phyloP scores from a whole-genome alignment of 1,140 invertebrate genomes.

The Bactericera cockerelli region DNA sequence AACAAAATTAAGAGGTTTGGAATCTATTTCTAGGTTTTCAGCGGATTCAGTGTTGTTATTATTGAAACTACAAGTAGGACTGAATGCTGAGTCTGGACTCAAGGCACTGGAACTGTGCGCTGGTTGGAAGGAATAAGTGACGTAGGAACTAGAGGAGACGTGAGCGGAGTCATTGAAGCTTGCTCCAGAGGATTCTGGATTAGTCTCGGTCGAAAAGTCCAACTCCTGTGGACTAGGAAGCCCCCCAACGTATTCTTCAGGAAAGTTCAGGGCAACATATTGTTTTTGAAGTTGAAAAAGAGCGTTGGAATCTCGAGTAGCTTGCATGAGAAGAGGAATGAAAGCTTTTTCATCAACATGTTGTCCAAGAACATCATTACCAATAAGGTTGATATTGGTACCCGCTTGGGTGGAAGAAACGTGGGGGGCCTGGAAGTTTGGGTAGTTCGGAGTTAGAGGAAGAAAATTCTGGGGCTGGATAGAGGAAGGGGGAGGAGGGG shows the following conservation, averaged over 20 bases:
- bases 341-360: conserved; percentile 5
- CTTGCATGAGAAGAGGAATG: background rate
- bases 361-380: conserved; percentile 31
- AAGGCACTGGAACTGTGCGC: background rate
- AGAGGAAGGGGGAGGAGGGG: conserved; percentile 6
- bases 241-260: conserved; percentile 9
- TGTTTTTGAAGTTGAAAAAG: background rate
- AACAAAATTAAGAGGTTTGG: background rate
- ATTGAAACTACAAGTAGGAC: background rate
- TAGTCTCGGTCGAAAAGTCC: background rate
- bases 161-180: background rate
- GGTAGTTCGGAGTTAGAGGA: conserved; percentile 42
- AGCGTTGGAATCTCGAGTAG: background rate
- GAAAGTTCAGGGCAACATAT: conserved; percentile 2
- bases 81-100: background rate
- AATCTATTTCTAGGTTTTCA: background rate
- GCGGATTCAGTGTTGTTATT: background rate
- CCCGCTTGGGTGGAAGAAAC: conserved; percentile 47
- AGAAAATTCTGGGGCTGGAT: conserved; percentile 17
- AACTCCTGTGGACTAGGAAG: background rate
- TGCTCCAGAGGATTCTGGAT: background rate
- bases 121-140: background rate
- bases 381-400: conserved; percentile 51
- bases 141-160: conserved; percentile 1
- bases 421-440: conserved; percentile 68